Evolutionary conservation across 2,888 invertebrate species (phyloP), one percentile per base, ranked within the genome.

Genomic region (Tholera decimalis): DNA sequence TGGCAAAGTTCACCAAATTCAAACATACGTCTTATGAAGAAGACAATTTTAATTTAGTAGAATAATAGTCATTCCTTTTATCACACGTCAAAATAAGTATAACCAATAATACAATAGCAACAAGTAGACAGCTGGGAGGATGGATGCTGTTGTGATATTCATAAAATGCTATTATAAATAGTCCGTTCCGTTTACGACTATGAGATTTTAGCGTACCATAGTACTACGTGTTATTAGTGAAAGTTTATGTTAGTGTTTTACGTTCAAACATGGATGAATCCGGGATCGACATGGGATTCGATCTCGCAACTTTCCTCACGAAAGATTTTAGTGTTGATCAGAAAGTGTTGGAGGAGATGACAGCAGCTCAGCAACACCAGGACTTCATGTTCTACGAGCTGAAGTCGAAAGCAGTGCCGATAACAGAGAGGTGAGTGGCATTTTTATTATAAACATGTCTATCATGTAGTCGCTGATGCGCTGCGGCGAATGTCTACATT

Each of bases 321-420:
- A 96, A 96, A 85, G 96, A 96, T 89, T 94, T 93, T 82, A 95
- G 92, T 84, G 89, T 91, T 80, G 96, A 96, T 83, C 94, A 94
- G 85, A 95, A 91, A 89, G 94, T 94, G 76, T 92, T 96, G 81
- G 95, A 96, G 77, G 96, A 96, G 86, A 95, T 96, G 91, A 93
- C 96, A 47, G 89, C 96, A 26, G 93, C 96, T n/a, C 94, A 96
- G 83, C 93, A 93, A 75, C 92, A 94, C 33, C 96, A 96, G 88
- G 96, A 96, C 81, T 96, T 96, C 85, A 96, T 96, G 96, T 96
- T 96, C 86, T 96, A 96, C 90, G 96, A 96, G 87, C 90, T 96
- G 67, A 96, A 96, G 84, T 96, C 96, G 26, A 96, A 96, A 84
- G 96, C 96, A 22, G 96, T 96, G 37, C 96, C 96, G 75, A 89